Evolutionary conservation across 2,797 vertebrate genomes (phyloP), one percentile per base, ranked within the genome.

Genomic region (Hyperoplus lanceolatus): DNA sequence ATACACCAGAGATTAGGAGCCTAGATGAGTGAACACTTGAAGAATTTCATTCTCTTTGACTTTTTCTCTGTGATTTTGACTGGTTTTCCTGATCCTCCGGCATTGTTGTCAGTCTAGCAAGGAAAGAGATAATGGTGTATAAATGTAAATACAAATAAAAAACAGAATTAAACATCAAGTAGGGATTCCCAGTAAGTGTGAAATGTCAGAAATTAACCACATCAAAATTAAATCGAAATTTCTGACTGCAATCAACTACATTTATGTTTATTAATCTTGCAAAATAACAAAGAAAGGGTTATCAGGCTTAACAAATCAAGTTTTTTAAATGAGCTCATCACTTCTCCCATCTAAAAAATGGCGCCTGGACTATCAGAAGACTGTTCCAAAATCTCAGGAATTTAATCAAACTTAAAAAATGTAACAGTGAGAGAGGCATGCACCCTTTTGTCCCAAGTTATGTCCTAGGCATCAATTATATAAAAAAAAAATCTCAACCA

Each of bases 21-120:
- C 81, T 97, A 99, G 94, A 99, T 96, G 84, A 99, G 95, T 1
- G 93, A 95, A 87, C 98, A 99, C 85, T 97, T 97, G 89, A 99
- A 97, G 93, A 99, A 96, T 93, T 97, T 98, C 86, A 96, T 97
- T 92, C 96, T 98, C 95, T 98, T 99, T 9, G 97, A 97, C 74
- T 97, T 97, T 65, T 96, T 98, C 91, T 99, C 97, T 79, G 98
- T 97, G 89, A 99, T 98, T 95, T 99, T 99, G 87, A 99, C 93
- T 1, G 97, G 96, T 70, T 97, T 97, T n/a, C 97, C 96, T 50
- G 95, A 89, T 69, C 96, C 97, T 53, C 96, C 91, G 11, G 96
- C 95, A 90, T 78, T 96, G 94, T 86, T 96, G 93, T 99, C 98
- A 57, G 96, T 97, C 98, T 99, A 85, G 71, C 72, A 91, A 67